Conservation (phyloP, 1,140 invertebrate genomes). For the Drosophila micromelanica region DNA sequence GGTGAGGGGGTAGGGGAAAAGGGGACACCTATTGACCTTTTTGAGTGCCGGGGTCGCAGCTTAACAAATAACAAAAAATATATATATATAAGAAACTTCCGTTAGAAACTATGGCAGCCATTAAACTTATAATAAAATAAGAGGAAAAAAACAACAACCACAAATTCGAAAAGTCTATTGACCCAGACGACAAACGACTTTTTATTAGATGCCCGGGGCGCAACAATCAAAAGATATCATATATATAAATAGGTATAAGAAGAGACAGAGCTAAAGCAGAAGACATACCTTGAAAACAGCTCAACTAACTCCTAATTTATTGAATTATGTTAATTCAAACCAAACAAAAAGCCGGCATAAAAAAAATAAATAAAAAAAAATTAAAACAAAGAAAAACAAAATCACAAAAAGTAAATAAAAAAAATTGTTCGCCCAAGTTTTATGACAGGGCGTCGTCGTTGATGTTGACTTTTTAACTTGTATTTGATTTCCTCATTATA, state of each 20-base stretch:
- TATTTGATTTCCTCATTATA: slow-evolving; percentile 74
- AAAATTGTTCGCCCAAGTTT: slow-evolving; percentile 63
- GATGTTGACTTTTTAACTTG: slow-evolving; percentile 36
- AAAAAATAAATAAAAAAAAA: not conserved
- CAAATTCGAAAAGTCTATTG: slow-evolving; percentile 44
- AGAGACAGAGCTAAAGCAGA: not conserved
- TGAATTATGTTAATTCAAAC: slow-evolving; percentile 59
- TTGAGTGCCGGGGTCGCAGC: slow-evolving; percentile 4
- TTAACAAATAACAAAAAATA: not conserved
- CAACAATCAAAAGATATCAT: slow-evolving; percentile 8
- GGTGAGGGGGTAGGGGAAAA: not conserved
- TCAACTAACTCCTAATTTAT: slow-evolving; percentile 56
- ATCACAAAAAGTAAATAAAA: slow-evolving; percentile 3
- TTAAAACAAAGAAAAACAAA: slow-evolving; percentile 12
- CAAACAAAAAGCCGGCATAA: slow-evolving; percentile 43
- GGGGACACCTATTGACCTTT: slow-evolving; percentile 12
- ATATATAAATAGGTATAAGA: not conserved
- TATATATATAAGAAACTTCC: slow-evolving; percentile 8
- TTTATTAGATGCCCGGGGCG: slow-evolving; percentile 16
- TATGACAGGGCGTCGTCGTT: slow-evolving; percentile 42
- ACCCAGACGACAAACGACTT: slow-evolving; percentile 39
- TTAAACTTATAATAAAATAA: slow-evolving; percentile 1
- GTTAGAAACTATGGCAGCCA: slow-evolving; percentile 35
- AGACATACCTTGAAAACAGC: slow-evolving; percentile 33
- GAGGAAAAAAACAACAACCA: not conserved